phyloP scores from a whole-genome alignment of 2,113 vertebrate genomes.

The Sceloporus undulatus region DNA sequence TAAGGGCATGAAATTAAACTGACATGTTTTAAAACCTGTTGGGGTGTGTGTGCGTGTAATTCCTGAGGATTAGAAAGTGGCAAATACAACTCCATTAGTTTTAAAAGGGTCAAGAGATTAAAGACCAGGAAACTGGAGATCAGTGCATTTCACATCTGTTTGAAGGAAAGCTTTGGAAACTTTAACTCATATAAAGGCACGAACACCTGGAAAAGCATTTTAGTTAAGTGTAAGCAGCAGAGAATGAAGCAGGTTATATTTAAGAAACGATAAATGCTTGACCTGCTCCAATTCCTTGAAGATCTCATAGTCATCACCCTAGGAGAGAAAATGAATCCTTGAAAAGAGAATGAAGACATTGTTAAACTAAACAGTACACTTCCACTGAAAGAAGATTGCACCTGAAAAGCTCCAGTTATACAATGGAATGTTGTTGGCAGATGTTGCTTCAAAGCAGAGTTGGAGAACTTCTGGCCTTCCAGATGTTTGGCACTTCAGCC shows the following conservation, averaged over 20 bases:
- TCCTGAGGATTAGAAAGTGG: conserved; percentile 78
- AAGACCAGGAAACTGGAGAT: conserved; percentile 74
- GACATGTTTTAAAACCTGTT: conserved; percentile 59
- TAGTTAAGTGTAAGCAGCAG: conserved; percentile 57
- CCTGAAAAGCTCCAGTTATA: neutral
- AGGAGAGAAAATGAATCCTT: neutral
- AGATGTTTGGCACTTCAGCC: too few relatives aligned
- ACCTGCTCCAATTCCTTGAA: conserved; percentile 18
- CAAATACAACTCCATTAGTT: conserved; percentile 80
- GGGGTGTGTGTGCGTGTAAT: conserved; percentile 53
- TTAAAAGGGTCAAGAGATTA: conserved; percentile 75
- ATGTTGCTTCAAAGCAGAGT: neutral
- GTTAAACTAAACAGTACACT: neutral
- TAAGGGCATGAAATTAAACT: conserved; percentile 59
- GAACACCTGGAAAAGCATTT: conserved; percentile 77
- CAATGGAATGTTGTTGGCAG: neutral
- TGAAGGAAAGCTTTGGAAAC: conserved; percentile 67
- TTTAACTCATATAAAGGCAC: conserved; percentile 66
- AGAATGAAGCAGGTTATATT: conserved; percentile 72
- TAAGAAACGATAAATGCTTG: conserved; percentile 50
- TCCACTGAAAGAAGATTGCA: neutral
- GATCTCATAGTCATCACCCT: neutral
- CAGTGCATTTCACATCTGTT: conserved; percentile 77
- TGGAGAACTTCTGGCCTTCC: too few relatives aligned
- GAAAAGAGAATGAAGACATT: conserved; percentile 5